Conservation (phyloP, 1,140 invertebrate genomes). For the Sweltsa coloradensis region DNA sequence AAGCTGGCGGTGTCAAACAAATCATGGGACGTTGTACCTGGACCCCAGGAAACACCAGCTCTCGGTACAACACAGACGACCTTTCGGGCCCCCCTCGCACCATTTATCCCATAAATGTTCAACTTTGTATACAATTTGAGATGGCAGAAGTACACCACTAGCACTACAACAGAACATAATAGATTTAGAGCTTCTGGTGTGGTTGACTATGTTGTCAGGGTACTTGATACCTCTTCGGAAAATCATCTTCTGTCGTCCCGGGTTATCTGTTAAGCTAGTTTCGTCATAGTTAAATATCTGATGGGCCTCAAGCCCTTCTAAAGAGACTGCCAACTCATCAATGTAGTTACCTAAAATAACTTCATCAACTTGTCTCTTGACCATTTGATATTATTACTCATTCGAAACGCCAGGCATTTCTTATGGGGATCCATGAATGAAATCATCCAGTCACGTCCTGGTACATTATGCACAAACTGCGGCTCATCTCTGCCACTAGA, state of each 20-base stretch:
- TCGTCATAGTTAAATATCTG: slow-evolving; percentile 31
- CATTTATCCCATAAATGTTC: slow-evolving; percentile 21
- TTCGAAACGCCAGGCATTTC: too few species aligned
- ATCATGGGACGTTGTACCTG: slow-evolving; percentile 17
- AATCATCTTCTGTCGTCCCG: slow-evolving; percentile 22
- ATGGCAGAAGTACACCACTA: slow-evolving; percentile 16
- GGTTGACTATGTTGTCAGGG: slow-evolving; percentile 24
- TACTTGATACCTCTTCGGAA: slow-evolving; percentile 24
- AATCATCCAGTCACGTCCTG: too few species aligned
- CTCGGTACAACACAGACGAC: slow-evolving; percentile 17
- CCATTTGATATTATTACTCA: slow-evolving; percentile 11
- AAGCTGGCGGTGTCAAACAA: too few species aligned
- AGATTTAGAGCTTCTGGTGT: slow-evolving; percentile 23
- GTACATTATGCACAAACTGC: too few species aligned
- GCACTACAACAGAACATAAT: slow-evolving; percentile 27
- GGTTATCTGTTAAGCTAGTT: slow-evolving; percentile 29
- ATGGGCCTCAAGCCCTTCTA: slow-evolving; percentile 14
- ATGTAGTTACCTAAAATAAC: slow-evolving; percentile 12
- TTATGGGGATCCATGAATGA: too few species aligned
- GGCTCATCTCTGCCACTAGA: too few species aligned
- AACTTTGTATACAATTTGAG: slow-evolving; percentile 21
- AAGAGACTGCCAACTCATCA: slow-evolving; percentile 7
- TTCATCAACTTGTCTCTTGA: slow-evolving; percentile 10
- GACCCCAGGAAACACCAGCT: slow-evolving; percentile 17
- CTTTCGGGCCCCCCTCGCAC: slow-evolving; percentile 21